phyloP scores from a whole-genome alignment of 2,888 invertebrate species.

The Ametastegia equiseti region DNA sequence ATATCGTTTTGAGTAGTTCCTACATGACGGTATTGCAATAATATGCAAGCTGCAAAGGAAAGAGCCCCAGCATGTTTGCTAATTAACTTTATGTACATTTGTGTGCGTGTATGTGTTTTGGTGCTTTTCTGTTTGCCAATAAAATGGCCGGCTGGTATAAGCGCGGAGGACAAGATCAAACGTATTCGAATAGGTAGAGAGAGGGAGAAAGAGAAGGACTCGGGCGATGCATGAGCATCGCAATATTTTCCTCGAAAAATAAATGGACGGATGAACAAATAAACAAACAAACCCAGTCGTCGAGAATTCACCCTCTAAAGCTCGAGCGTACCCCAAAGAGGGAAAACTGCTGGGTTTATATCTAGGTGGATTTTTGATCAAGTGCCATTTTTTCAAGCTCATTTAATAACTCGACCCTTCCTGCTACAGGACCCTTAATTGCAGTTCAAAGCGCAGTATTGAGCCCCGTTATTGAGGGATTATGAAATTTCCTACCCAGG shows the following conservation, averaged over 20 bases:
- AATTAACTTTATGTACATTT: constrained; percentile 13
- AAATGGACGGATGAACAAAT: constrained; percentile 27
- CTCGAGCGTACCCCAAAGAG: not conserved
- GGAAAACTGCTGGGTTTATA: not conserved
- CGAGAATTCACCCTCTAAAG: not conserved
- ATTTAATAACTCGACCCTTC: not conserved
- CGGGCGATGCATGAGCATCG: not conserved
- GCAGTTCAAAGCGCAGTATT: constrained; percentile 2
- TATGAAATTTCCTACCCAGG: too few species aligned
- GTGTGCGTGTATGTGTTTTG: not conserved
- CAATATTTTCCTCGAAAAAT: constrained; percentile 32
- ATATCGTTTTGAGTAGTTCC: not conserved
- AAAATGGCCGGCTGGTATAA: constrained; percentile 30
- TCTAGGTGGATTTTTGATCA: not conserved
- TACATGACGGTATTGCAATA: not conserved
- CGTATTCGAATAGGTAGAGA: not conserved
- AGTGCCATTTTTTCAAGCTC: not conserved
- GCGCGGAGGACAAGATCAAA: constrained; percentile 38
- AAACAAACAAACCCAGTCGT: constrained; percentile 21
- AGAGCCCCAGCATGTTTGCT: constrained; percentile 12
- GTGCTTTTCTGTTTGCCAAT: constrained; percentile 33
- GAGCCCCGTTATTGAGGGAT: too few species aligned
- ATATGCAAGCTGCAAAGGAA: not conserved
- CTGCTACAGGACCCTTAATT: not conserved
- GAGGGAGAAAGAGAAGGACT: not conserved